Evolutionary conservation across 2,888 invertebrate genomes (phyloP).

Genomic region (Trypoxylon attenuatum): DNA sequence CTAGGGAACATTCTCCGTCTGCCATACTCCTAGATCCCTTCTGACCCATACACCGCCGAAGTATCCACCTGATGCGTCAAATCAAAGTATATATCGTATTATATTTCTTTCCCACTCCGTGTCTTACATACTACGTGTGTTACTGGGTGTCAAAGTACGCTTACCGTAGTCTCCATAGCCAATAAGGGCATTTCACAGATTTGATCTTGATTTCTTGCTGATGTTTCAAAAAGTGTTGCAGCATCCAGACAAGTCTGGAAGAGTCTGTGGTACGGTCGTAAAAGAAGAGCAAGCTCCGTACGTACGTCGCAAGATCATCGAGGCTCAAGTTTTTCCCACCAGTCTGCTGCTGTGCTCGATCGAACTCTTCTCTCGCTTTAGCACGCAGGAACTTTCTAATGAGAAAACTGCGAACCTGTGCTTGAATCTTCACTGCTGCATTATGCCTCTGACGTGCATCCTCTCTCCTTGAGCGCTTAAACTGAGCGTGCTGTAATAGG

Average conservation of each 20-base stretch:
- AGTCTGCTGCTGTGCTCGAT: conserved; percentile 77
- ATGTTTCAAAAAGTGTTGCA: conserved; percentile 72
- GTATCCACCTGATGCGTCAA: conserved; percentile 76
- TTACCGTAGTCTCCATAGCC: conserved; percentile 74
- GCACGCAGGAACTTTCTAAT: conserved; percentile 82
- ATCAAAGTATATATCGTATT: conserved; percentile 5
- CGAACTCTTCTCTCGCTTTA: conserved; percentile 82
- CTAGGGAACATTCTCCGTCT: conserved; percentile 76
- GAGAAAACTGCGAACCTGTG: conserved; percentile 85
- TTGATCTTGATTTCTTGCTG: conserved; percentile 69
- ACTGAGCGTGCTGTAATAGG: conserved; percentile 86
- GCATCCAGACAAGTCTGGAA: conserved; percentile 77
- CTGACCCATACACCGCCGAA: conserved; percentile 77
- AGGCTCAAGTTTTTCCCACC: conserved; percentile 71
- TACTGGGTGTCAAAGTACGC: too few relatives aligned
- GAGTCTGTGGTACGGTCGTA: conserved; percentile 83
- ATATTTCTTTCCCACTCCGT: too few relatives aligned
- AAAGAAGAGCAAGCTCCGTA: conserved; percentile 86
- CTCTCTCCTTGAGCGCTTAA: conserved; percentile 91
- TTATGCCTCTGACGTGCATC: conserved; percentile 84
- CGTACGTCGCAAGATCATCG: conserved; percentile 77
- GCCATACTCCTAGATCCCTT: conserved; percentile 72
- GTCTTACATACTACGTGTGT: too few relatives aligned
- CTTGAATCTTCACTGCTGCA: conserved; percentile 89
- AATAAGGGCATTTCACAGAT: conserved; percentile 67